Conservation (phyloP, 2,797 vertebrate species). For the Tokudaia tokunoshimensis region DNA sequence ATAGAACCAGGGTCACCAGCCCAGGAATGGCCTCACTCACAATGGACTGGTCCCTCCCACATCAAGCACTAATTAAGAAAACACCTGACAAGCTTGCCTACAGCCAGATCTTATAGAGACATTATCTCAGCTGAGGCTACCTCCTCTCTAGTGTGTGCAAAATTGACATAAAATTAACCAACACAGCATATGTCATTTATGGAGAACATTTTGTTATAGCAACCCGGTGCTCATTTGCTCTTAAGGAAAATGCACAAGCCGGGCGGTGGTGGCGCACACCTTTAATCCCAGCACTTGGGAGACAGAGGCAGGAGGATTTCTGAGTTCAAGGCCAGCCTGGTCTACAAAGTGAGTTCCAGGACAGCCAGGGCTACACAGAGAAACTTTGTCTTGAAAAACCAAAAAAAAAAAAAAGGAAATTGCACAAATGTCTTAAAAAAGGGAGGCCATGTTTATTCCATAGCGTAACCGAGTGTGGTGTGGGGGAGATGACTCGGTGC, state of each 20-base stretch:
- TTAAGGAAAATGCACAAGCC: background rate
- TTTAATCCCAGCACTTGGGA: too few relatives aligned
- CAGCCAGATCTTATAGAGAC: background rate
- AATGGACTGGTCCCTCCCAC: background rate
- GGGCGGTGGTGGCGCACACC: too few relatives aligned
- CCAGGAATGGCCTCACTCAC: background rate
- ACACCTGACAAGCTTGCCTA: background rate
- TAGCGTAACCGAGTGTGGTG: background rate
- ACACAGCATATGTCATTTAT: background rate
- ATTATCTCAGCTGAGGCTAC: background rate
- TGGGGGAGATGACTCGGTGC: background rate
- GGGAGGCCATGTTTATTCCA: background rate
- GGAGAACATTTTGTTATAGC: background rate
- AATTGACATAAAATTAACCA: background rate
- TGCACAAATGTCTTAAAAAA: slow-evolving; percentile 18
- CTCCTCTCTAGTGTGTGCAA: background rate
- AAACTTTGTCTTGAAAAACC: too few relatives aligned
- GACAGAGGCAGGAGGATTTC: too few relatives aligned
- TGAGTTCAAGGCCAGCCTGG: too few relatives aligned
- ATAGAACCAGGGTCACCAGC: background rate
- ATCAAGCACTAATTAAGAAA: background rate
- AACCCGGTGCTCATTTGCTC: background rate
- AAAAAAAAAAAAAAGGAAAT: background rate
- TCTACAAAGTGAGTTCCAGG: too few relatives aligned
- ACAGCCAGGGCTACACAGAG: too few relatives aligned